Base-by-base conservation (phyloP, 2,113 vertebrate genomes). In the Ochotona princeps region DNA sequence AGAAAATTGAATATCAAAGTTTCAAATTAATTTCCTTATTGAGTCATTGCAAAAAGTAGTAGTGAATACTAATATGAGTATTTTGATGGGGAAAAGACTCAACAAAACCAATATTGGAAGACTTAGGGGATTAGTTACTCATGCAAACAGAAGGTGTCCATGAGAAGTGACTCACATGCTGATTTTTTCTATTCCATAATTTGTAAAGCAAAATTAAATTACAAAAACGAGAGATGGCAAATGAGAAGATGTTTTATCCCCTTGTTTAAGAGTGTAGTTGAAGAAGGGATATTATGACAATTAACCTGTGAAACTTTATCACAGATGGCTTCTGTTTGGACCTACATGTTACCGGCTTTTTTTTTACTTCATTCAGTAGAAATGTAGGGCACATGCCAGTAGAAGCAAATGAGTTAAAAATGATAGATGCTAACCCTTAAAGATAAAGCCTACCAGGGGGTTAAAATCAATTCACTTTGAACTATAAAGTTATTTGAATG, bases 401-500 rank as follows among this genome's bases (percentile, higher is more conserved):
- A 6, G 32, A 87, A 70, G 20, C 20, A 26, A 70, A 63, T 7
- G 76, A 38, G 17, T 75, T 30, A 82, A 51, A 54, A 32, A 79
- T 49, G 70, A 70, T 32, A 91, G 12, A 54, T 10, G 51, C 63
- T 70, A 65, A 83, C 15, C 18, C 17, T 70, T 87, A 63, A 61
- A 47, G 25, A 44, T 72, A 8, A 38, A 86, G 61, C 12, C 5
- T 61, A 78, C 35, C 23, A 51, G 18, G 75, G 1, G 17, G 2
- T 78, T 18, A 89, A 23, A 87, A 83, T 91, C 75, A 44, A 74
- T 87, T 91, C 44, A 63, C 8, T 76, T 82, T 87, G 38, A 70
- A 91, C 61, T 67, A 61, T 2, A 0, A 86, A 49, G 14, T 49
- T 66, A 80, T 32, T 79, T 79, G 73, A 90, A 47, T 81, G 21